Percentiles rank a stretch among this genome's conserved stretches.
phyloP scores from a whole-genome alignment of 2,888 invertebrate genomes.

The Antitype chi region DNA sequence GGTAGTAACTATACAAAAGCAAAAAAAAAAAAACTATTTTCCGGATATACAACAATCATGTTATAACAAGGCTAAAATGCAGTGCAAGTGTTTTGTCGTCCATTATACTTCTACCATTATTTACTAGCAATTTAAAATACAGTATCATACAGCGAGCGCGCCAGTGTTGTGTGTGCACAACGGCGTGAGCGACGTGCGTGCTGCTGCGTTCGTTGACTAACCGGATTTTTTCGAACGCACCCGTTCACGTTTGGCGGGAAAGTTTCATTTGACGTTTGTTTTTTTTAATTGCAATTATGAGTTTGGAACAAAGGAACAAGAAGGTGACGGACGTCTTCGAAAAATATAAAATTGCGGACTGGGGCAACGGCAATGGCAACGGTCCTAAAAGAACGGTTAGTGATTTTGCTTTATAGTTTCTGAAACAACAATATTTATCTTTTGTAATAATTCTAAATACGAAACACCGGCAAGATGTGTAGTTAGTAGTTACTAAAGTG shows the following conservation, averaged over 20 bases:
- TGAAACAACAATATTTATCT: conserved; percentile 34
- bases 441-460: neutral
- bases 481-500: neutral
- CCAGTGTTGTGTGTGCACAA: conserved; percentile 77
- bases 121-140: conserved; percentile 75
- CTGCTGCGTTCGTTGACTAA: conserved; percentile 65
- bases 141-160: conserved; percentile 71
- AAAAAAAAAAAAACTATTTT: conserved; percentile 56
- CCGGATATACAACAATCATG: conserved; percentile 64
- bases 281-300: conserved; percentile 79
- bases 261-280: conserved; percentile 69
- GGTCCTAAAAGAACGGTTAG: conserved; percentile 78
- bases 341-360: conserved; percentile 85
- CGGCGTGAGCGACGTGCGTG: conserved; percentile 81
- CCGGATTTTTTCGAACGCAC: conserved; percentile 71
- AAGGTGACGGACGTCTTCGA: conserved; percentile 87
- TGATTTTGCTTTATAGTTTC: conserved; percentile 62
- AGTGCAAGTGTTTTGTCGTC: conserved; percentile 63
- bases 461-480: neutral
- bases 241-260: conserved; percentile 79
- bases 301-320: conserved; percentile 85
- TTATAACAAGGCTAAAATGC: conserved; percentile 68
- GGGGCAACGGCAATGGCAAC: conserved; percentile 83
- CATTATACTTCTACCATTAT: conserved; percentile 70
- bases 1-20: conserved; percentile 39